Percentiles rank a stretch among this genome's conserved stretches.
These are phyloP conservation scores for Heterodera filipjevi DNA, from an alignment of 2,888 invertebrate species.

Conservation along the genomic window DNA sequence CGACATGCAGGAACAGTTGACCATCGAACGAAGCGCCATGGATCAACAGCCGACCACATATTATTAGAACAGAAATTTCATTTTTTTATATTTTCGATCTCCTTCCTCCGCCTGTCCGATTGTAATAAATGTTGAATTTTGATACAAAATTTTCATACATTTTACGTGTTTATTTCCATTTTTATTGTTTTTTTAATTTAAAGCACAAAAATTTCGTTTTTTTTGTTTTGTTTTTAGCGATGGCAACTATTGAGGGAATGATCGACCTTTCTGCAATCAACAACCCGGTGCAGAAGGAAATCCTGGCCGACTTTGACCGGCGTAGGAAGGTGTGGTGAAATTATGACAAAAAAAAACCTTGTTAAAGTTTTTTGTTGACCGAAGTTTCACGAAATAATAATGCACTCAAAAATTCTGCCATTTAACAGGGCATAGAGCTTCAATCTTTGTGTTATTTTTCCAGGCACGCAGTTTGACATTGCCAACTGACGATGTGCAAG, in stretches of 20 bases:
- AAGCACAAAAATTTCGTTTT: background rate
- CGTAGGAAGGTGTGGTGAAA: slow-evolving; percentile 82
- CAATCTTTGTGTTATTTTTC: no score
- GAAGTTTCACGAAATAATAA: background rate
- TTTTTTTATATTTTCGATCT: slow-evolving; percentile 4
- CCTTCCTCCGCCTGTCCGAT: background rate
- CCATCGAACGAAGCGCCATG: slow-evolving; percentile 60
- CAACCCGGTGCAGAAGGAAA: slow-evolving; percentile 68
- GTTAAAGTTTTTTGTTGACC: no score
- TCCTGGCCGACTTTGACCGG: slow-evolving; percentile 93
- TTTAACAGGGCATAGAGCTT: no score
- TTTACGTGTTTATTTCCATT: background rate
- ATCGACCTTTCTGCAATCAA: slow-evolving; percentile 34
- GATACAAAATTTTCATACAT: background rate
- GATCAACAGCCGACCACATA: slow-evolving; percentile 9
- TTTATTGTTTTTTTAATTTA: background rate
- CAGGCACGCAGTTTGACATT: slow-evolving; percentile 91
- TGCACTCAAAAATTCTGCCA: background rate
- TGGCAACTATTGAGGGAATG: slow-evolving; percentile 20
- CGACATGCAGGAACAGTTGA: slow-evolving; percentile 79
- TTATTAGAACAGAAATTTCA: slow-evolving; percentile 17
- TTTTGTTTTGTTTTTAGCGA: slow-evolving; percentile 8
- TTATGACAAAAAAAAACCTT: no score
- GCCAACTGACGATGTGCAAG: slow-evolving; percentile 95
- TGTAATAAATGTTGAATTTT: background rate